Evolutionary conservation across 1,140 invertebrate species (phyloP).

Genomic region (Lepidostoma basale): DNA sequence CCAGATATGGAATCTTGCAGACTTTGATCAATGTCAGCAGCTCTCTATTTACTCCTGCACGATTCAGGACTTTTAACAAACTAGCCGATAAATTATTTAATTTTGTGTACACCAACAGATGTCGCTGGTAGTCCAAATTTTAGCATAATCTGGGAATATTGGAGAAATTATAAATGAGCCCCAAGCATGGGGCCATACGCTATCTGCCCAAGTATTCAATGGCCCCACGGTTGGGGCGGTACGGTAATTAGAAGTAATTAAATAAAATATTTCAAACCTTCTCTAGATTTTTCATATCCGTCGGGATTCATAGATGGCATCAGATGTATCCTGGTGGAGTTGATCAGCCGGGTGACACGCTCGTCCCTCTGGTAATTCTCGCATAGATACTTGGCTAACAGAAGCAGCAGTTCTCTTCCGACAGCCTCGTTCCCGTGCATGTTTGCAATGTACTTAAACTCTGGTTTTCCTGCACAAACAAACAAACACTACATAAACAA

Average conservation of each 20-base stretch:
- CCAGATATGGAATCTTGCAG: no score
- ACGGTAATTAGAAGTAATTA: background rate
- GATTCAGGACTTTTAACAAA: no score
- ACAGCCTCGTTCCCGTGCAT: constrained; percentile 97
- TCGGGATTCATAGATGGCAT: constrained; percentile 98
- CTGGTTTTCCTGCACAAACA: constrained; percentile 70
- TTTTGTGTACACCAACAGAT: no score
- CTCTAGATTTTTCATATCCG: constrained; percentile 82
- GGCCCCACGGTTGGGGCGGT: background rate
- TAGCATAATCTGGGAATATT: no score
- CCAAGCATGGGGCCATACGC: no score
- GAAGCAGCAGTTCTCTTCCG: constrained; percentile 84
- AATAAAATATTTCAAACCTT: constrained; percentile 57
- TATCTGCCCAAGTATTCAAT: no score
- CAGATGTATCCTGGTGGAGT: constrained; percentile 87
- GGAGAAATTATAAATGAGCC: no score
- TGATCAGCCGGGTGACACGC: constrained; percentile 76
- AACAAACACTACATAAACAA: background rate
- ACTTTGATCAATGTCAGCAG: no score
- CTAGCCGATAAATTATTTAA: background rate
- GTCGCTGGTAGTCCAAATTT: no score
- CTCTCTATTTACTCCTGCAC: no score
- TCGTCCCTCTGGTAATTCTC: constrained; percentile 79
- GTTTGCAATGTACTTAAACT: constrained; percentile 93
- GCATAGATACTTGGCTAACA: constrained; percentile 86